phyloP scores from a whole-genome alignment of 2,113 vertebrate species.

The Poeciliopsis prolifica region DNA sequence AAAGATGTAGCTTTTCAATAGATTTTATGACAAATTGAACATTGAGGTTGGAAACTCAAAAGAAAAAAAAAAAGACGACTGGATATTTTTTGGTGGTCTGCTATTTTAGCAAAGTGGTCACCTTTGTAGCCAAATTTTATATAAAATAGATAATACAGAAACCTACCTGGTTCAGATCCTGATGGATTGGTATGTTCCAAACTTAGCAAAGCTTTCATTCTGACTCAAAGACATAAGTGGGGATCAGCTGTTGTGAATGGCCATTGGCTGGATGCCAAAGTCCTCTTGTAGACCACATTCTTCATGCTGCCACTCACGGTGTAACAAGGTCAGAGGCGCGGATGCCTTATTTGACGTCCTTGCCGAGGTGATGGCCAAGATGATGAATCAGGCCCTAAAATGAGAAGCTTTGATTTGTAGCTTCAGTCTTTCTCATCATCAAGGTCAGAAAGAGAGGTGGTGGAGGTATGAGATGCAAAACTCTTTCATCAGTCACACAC shows the following conservation, averaged over 20 bases:
- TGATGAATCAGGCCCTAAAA: conserved; percentile 31
- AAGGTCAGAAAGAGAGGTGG: conserved; percentile 29
- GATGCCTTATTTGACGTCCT: conserved; percentile 34
- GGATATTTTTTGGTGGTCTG: background rate
- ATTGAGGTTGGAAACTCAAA: background rate
- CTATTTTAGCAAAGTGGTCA: background rate
- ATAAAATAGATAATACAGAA: background rate
- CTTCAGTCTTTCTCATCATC: conserved; percentile 10
- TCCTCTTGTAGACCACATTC: conserved; percentile 50
- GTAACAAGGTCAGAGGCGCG: conserved; percentile 21
- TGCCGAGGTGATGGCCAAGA: conserved; percentile 31
- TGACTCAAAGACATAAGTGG: background rate
- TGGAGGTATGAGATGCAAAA: conserved; percentile 31
- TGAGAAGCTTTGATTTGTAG: conserved; percentile 47
- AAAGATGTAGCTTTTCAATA: background rate
- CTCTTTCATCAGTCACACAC: background rate
- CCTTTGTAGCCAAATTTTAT: background rate
- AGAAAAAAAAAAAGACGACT: background rate
- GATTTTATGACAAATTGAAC: background rate
- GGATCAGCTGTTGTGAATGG: background rate
- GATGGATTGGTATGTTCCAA: background rate
- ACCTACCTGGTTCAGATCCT: background rate
- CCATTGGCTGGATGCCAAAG: conserved; percentile 37
- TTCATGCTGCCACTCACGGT: conserved; percentile 44
- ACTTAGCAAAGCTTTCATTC: background rate